Conservation (phyloP, 1,140 invertebrate species). For the Trypoxylus dichotomus region DNA sequence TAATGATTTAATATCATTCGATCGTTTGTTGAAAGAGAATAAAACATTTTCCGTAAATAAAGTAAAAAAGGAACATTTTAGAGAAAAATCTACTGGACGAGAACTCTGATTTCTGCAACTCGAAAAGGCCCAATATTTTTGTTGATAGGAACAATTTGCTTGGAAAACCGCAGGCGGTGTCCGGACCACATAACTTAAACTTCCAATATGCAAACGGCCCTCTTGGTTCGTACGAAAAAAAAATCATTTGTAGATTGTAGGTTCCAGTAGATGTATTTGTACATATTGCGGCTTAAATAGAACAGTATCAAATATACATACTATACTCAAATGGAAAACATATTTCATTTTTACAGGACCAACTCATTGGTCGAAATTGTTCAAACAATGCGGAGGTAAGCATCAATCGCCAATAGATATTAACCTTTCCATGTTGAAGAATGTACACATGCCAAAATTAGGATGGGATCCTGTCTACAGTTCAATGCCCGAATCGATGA, state of each 20-base stretch:
- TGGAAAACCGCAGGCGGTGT: neutral
- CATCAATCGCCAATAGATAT: slow-evolving; percentile 32
- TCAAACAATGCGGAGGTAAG: slow-evolving; percentile 26
- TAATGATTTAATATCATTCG: neutral
- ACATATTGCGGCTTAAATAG: too few species aligned
- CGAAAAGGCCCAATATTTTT: slow-evolving; percentile 27
- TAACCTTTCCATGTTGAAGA: slow-evolving; percentile 13
- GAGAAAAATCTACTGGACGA: slow-evolving; percentile 5
- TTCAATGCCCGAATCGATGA: slow-evolving; percentile 18
- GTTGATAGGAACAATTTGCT: slow-evolving; percentile 28
- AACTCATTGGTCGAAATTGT: slow-evolving; percentile 16
- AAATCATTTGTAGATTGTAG: neutral
- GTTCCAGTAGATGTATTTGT: too few species aligned
- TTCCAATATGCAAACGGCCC: slow-evolving; percentile 8
- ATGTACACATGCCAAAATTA: slow-evolving; percentile 21
- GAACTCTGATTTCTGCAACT: neutral
- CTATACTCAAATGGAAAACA: too few species aligned
- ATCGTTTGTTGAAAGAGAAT: neutral
- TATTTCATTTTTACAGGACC: slow-evolving; percentile 16
- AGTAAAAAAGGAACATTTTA: neutral
- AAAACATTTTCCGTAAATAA: neutral
- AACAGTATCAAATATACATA: too few species aligned
- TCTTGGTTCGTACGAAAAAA: neutral
- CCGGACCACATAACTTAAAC: neutral
- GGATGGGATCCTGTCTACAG: neutral